phyloP scores from a whole-genome alignment of 2,888 invertebrate genomes.

The Ptychoptera albimana region DNA sequence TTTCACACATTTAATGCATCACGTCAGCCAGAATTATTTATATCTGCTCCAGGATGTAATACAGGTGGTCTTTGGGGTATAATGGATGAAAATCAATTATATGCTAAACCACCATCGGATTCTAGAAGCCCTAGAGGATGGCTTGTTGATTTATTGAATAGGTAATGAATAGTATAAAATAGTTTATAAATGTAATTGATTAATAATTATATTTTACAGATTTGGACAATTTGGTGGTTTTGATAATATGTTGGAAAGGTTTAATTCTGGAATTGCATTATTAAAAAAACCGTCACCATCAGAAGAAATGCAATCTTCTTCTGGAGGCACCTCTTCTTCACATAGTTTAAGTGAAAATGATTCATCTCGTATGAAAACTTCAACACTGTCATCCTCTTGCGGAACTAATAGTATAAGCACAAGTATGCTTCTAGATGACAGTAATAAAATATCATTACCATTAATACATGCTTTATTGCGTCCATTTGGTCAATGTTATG shows the following conservation, averaged over 20 bases:
- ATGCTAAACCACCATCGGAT: conserved; percentile 48
- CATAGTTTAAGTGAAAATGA: conserved; percentile 12
- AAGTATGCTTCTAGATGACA: conserved; percentile 15
- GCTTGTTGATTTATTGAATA: conserved; percentile 91
- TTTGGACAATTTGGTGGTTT: conserved; percentile 87
- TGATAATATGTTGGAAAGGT: conserved; percentile 65
- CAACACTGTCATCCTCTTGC: conserved; percentile 11
- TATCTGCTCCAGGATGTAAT: background rate
- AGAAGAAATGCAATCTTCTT: conserved; percentile 20
- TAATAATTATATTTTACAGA: no score
- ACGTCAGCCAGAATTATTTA: conserved; percentile 25
- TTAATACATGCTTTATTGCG: conserved; percentile 68
- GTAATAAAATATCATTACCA: conserved; percentile 43
- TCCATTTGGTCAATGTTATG: conserved; percentile 86
- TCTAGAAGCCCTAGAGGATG: conserved; percentile 80
- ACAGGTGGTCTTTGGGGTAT: conserved; percentile 31
- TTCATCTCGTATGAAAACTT: conserved; percentile 13
- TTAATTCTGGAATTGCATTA: conserved; percentile 53
- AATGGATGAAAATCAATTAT: conserved; percentile 50
- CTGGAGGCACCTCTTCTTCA: conserved; percentile 9
- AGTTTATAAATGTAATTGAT: conserved; percentile 5
- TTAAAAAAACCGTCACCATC: conserved; percentile 37
- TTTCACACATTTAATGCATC: conserved; percentile 37
- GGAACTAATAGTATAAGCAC: conserved; percentile 11
- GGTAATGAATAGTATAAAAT: conserved; percentile 27